phyloP scores from a whole-genome alignment of 2,888 invertebrate genomes.

The Heliconius ethilla region DNA sequence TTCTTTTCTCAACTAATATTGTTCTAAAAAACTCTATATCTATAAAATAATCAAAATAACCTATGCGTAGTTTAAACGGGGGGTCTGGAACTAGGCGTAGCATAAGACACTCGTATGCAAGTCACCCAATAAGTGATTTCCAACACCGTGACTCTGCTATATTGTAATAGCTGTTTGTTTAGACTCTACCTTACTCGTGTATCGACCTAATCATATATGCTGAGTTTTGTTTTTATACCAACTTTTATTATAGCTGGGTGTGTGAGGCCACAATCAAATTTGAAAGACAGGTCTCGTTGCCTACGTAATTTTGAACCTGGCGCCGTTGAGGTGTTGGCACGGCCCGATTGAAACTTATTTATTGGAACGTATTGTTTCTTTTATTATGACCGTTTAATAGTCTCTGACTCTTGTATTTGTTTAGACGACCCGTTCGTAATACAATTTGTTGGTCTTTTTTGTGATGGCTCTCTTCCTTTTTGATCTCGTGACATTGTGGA shows the following conservation, averaged over 20 bases:
- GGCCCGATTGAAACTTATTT: slow-evolving; percentile 57
- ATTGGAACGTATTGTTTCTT: slow-evolving; percentile 54
- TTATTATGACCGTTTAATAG: slow-evolving; percentile 50
- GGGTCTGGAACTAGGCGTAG: slow-evolving; percentile 56
- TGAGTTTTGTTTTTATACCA: slow-evolving; percentile 80
- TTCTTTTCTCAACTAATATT: neutral
- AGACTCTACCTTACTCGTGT: slow-evolving; percentile 81
- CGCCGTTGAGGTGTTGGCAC: slow-evolving; percentile 73
- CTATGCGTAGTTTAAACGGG: slow-evolving; percentile 54
- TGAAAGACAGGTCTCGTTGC: slow-evolving; percentile 77
- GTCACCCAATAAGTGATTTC: slow-evolving; percentile 82
- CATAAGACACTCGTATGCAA: slow-evolving; percentile 75
- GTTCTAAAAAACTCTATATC: slow-evolving; percentile 22
- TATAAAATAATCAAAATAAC: slow-evolving; percentile 46
- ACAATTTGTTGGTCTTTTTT: slow-evolving; percentile 41
- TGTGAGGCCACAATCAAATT: slow-evolving; percentile 80
- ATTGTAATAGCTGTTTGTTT: slow-evolving; percentile 81
- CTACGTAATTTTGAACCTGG: slow-evolving; percentile 74
- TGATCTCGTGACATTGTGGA: neutral
- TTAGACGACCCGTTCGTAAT: slow-evolving; percentile 42
- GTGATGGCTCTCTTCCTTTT: slow-evolving; percentile 30
- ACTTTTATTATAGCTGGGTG: slow-evolving; percentile 81
- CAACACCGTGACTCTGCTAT: slow-evolving; percentile 76
- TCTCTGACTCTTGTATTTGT: slow-evolving; percentile 43
- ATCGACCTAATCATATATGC: slow-evolving; percentile 82